Evolutionary conservation across 2,888 invertebrate species (phyloP).

Genomic region (Byasa hedistus): DNA sequence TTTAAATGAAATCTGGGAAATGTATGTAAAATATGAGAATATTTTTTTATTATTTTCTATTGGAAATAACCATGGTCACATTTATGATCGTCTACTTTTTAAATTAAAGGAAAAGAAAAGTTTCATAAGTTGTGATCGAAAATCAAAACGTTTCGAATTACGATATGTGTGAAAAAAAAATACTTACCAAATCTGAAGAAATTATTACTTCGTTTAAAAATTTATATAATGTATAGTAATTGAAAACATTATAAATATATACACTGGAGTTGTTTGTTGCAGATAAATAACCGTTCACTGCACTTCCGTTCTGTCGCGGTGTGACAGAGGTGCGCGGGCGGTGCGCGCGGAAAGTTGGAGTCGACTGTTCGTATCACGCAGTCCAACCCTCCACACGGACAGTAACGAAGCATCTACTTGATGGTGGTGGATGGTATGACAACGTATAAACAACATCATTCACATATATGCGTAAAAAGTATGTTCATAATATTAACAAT

Average conservation of each 20-base stretch:
- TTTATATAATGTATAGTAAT: not conserved
- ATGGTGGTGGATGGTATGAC: slow-evolving; percentile 10
- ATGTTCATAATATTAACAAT: no score
- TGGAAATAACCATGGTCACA: no score
- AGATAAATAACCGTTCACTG: slow-evolving; percentile 22
- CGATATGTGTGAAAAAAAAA: not conserved
- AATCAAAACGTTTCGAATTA: no score
- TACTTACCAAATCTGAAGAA: not conserved
- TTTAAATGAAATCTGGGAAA: no score
- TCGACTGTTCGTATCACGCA: slow-evolving; percentile 40
- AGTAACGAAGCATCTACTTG: slow-evolving; percentile 2
- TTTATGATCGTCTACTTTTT: no score
- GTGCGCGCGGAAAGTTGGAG: slow-evolving; percentile 44
- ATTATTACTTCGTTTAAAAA: not conserved
- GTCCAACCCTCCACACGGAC: slow-evolving; percentile 17
- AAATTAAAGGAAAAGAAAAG: not conserved
- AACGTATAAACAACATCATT: slow-evolving; percentile 8
- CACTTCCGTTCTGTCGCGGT: slow-evolving; percentile 26
- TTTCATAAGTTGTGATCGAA: no score
- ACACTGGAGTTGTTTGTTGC: not conserved
- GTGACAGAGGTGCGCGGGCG: slow-evolving; percentile 36
- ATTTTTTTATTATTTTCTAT: no score
- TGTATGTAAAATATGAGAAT: no score
- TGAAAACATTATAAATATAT: slow-evolving; percentile 6
- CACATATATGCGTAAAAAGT: not conserved